Evolutionary conservation across 2,888 invertebrate species (phyloP).

Genomic region (Lycia hirtaria): DNA sequence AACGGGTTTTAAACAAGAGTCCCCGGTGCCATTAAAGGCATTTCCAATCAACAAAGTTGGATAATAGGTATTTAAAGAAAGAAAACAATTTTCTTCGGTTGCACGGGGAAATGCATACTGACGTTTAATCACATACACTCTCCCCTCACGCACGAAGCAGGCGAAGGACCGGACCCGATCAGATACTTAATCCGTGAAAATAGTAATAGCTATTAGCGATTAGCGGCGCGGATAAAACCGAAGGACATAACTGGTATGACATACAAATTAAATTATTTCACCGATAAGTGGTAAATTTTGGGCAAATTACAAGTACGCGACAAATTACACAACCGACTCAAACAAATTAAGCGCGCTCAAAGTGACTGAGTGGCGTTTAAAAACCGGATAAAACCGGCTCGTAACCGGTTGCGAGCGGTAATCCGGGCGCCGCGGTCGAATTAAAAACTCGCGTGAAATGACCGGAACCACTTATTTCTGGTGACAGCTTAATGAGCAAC

Average conservation of each 20-base stretch:
- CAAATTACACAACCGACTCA: constrained; percentile 49
- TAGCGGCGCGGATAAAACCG: no score
- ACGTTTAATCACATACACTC: no score
- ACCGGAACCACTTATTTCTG: constrained; percentile 51
- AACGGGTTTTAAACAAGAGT: no score
- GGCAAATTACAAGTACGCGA: constrained; percentile 40
- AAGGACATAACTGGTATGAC: neutral
- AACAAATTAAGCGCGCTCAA: constrained; percentile 51
- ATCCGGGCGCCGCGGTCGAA: constrained; percentile 51
- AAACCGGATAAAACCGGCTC: constrained; percentile 51
- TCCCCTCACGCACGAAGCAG: no score
- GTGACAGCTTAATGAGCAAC: constrained; percentile 47
- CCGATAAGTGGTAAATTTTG: constrained; percentile 24
- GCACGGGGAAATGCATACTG: no score
- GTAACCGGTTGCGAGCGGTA: constrained; percentile 52
- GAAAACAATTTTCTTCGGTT: no score
- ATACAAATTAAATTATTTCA: neutral
- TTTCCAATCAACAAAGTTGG: no score
- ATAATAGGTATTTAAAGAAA: no score
- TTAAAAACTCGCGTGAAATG: constrained; percentile 59
- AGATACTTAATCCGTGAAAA: no score
- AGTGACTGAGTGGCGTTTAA: constrained; percentile 48
- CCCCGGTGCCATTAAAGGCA: no score
- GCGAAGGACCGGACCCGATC: no score
- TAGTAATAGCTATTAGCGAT: no score